phyloP scores from a whole-genome alignment of 64 coral and sea anemone species.

The Montipora foliosa region DNA sequence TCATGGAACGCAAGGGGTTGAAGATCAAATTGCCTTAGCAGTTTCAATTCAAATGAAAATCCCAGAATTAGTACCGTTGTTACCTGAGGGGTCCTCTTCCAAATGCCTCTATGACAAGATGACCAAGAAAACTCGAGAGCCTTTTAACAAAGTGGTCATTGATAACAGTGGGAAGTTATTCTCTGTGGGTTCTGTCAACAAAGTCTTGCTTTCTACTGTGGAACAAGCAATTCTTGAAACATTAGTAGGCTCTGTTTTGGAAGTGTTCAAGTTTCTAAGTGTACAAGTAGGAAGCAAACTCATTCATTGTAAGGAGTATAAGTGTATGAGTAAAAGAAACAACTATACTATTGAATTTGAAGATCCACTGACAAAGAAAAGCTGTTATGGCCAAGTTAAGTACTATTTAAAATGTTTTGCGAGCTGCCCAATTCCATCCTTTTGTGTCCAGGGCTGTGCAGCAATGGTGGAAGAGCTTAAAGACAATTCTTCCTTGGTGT shows the following conservation, averaged over 20 bases:
- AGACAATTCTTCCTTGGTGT: neutral
- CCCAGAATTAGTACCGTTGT: neutral
- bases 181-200: neutral
- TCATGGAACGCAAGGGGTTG: neutral
- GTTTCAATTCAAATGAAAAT: neutral
- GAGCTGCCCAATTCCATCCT: neutral
- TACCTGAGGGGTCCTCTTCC: neutral
- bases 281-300: neutral
- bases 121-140: constrained; percentile 14
- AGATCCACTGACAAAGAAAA: neutral
- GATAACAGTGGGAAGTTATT: neutral
- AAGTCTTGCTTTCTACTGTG: neutral
- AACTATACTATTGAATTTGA: constrained; percentile 3
- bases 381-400: neutral
- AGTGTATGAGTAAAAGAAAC: constrained; percentile 16
- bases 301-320: constrained; percentile 22
- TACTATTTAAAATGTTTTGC: neutral
- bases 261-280: constrained; percentile 2
- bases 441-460: neutral
- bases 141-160: neutral
- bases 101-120: neutral
- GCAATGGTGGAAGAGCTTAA: constrained; percentile 1
- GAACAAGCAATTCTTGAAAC: constrained; percentile 28
- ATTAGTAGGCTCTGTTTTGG: neutral
- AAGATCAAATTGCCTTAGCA: neutral